A percentile compares a stretch with the other conserved stretches of the same genome.
phyloP scores from a whole-genome alignment of 1,140 invertebrate genomes.

The Conus betulinus region DNA sequence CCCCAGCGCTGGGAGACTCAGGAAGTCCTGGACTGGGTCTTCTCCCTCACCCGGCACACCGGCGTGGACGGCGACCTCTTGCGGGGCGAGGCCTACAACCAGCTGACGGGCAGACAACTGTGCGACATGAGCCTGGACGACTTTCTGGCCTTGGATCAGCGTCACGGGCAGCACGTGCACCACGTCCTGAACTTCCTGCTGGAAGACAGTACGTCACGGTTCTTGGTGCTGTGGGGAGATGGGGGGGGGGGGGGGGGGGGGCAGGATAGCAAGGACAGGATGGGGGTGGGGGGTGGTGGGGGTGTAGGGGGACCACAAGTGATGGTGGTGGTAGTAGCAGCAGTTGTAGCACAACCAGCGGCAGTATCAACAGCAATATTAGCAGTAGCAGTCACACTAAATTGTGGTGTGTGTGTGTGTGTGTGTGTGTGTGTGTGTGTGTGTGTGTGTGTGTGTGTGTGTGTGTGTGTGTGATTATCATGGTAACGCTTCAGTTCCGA shows the following conservation, averaged over 20 bases:
- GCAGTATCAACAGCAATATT: too few relatives aligned
- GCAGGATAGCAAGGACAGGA: too few relatives aligned
- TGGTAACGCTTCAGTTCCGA: too few relatives aligned
- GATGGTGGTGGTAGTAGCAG: too few relatives aligned
- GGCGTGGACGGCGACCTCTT: constrained; percentile 44
- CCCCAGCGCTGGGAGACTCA: constrained; percentile 63
- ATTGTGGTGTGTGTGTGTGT: too few relatives aligned
- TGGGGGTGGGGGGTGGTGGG: not conserved
- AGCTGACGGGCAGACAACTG: constrained; percentile 58
- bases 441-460: too few relatives aligned
- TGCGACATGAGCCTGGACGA: constrained; percentile 61
- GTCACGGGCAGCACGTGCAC: constrained; percentile 58
- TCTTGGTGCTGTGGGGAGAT: not conserved
- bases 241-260: not conserved
- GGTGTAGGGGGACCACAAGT: too few relatives aligned
- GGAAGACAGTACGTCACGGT: constrained; percentile 40
- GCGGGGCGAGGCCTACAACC: constrained; percentile 65
- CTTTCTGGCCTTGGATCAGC: constrained; percentile 56
- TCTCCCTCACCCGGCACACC: constrained; percentile 54
- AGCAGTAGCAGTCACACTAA: too few relatives aligned
- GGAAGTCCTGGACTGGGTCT: constrained; percentile 68
- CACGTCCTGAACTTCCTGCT: constrained; percentile 51
- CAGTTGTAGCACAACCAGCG: too few relatives aligned
- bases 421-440: too few relatives aligned
- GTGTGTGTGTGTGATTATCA: too few relatives aligned